Evolutionary conservation across 2,113 vertebrate genomes (phyloP).

Genomic region (Sceloporus tristichus): DNA sequence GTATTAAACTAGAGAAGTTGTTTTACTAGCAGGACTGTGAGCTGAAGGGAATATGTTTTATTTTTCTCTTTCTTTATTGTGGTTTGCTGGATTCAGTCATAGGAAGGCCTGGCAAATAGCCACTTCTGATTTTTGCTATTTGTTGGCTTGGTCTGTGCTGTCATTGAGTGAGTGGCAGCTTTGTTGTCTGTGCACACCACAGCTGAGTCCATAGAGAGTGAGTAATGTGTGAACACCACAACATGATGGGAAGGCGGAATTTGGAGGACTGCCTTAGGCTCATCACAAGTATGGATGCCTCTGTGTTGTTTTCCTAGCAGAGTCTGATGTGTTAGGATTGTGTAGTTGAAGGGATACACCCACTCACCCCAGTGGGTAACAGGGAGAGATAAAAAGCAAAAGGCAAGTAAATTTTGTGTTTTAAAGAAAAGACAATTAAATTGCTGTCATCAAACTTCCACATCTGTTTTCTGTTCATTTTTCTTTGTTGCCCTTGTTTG

Average conservation of each 20-base stretch:
- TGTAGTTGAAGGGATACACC: not conserved
- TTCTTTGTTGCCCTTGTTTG: not conserved
- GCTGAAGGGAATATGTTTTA: not conserved
- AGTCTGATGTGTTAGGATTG: slow-evolving; percentile 1
- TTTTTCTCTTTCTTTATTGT: not conserved
- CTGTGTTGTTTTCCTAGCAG: not conserved
- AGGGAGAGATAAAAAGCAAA: not conserved
- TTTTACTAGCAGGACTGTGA: not conserved
- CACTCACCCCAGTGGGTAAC: not conserved
- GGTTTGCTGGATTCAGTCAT: not conserved
- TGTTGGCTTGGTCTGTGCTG: not conserved
- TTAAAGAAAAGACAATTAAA: not conserved
- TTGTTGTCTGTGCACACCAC: not conserved
- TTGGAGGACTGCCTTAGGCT: not conserved
- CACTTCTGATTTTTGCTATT: not conserved
- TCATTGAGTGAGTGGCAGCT: not conserved
- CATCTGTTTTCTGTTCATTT: not conserved
- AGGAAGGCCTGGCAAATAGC: not conserved
- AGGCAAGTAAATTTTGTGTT: not conserved
- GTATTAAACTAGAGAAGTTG: not conserved
- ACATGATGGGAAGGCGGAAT: too few species aligned
- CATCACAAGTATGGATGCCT: not conserved
- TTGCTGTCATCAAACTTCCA: not conserved
- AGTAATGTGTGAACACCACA: not conserved
- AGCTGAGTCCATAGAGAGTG: not conserved